phyloP scores from a whole-genome alignment of 2,888 invertebrate species.

The Rutpela maculata region DNA sequence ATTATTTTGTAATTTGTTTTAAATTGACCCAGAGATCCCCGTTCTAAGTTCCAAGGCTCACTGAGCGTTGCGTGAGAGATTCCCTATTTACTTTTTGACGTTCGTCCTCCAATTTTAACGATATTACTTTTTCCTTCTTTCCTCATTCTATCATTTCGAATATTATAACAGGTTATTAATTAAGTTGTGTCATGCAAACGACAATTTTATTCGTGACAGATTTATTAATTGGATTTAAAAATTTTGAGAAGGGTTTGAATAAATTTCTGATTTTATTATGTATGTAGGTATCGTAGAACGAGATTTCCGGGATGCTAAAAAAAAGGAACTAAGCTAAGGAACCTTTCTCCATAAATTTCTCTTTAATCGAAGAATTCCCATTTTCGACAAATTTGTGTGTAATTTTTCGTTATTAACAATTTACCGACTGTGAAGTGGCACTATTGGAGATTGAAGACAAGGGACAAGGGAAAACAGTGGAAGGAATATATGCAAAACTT shows the following conservation, averaged over 20 bases:
- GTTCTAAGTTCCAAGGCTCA: slow-evolving; percentile 32
- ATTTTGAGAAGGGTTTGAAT: slow-evolving; percentile 5
- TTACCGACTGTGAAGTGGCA: no score
- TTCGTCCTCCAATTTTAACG: slow-evolving; percentile 42
- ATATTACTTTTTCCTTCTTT: slow-evolving; percentile 41
- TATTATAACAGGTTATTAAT: slow-evolving; percentile 43
- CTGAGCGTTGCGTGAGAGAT: slow-evolving; percentile 33
- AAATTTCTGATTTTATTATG: not conserved
- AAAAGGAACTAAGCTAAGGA: slow-evolving; percentile 1
- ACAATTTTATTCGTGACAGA: slow-evolving; percentile 29
- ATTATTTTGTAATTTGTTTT: slow-evolving; percentile 56
- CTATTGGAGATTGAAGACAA: no score
- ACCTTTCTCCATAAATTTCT: not conserved
- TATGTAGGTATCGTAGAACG: not conserved
- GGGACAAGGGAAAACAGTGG: no score
- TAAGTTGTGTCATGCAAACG: slow-evolving; percentile 38
- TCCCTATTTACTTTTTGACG: slow-evolving; percentile 40
- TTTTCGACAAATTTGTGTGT: no score
- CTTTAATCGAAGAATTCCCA: not conserved
- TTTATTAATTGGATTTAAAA: slow-evolving; percentile 36
- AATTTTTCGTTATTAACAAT: no score
- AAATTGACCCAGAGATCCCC: slow-evolving; percentile 51
- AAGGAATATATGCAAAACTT: no score
- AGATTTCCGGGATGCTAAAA: not conserved
- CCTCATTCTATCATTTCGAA: slow-evolving; percentile 38